Conservation (phyloP, 2,113 vertebrate species). For the Microtus ochrogaster region DNA sequence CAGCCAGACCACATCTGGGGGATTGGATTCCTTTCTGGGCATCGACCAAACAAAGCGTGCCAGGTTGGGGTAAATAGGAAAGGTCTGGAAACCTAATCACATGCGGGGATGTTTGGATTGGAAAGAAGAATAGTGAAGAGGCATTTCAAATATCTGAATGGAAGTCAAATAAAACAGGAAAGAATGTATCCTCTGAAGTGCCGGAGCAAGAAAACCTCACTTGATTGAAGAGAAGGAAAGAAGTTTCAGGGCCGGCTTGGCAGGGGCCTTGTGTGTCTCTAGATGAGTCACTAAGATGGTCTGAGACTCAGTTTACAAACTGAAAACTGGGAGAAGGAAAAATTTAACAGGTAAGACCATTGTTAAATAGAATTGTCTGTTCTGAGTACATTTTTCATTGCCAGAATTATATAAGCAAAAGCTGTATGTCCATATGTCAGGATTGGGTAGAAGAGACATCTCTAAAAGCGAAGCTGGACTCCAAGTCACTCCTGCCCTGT, state of each 20-base stretch:
- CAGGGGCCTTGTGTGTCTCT: background rate
- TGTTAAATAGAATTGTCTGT: background rate
- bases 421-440: background rate
- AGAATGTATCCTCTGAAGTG: slow-evolving; percentile 59
- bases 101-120: slow-evolving; percentile 74
- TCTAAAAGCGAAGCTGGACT: background rate
- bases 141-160: slow-evolving; percentile 78
- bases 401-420: background rate
- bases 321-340: background rate
- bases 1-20: slow-evolving; percentile 61
- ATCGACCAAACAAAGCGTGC: slow-evolving; percentile 53
- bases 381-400: background rate
- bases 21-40: slow-evolving; percentile 66
- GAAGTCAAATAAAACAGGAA: slow-evolving; percentile 75
- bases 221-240: background rate
- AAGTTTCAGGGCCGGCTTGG: background rate
- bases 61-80: slow-evolving; percentile 67
- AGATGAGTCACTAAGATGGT: background rate
- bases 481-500: background rate
- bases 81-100: slow-evolving; percentile 77
- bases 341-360: background rate
- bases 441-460: background rate
- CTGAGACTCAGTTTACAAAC: slow-evolving; percentile 55
- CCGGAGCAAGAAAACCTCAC: slow-evolving; percentile 49
- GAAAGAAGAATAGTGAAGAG: slow-evolving; percentile 66